Conservation (phyloP, 2,888 invertebrate genomes). For the Mechanitis messenoides region DNA sequence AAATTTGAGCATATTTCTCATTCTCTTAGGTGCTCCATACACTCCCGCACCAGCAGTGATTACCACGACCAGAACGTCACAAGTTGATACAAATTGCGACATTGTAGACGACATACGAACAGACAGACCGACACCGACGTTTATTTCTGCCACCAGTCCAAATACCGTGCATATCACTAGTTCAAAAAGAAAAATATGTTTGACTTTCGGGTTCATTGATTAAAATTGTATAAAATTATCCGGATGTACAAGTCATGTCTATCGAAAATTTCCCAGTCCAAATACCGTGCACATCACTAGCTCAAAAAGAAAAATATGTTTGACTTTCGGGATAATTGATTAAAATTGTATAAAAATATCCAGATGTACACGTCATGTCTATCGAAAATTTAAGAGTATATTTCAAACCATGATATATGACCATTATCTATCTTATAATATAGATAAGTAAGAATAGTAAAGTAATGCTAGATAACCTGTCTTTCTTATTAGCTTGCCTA, state of each 20-base stretch:
- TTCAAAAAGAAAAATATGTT: slow-evolving; percentile 22
- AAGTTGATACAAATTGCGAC: slow-evolving; percentile 74
- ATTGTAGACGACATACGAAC: slow-evolving; percentile 75
- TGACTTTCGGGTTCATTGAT: too few relatives aligned
- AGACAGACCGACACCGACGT: slow-evolving; percentile 69
- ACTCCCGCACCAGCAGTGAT: slow-evolving; percentile 70
- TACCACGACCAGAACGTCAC: slow-evolving; percentile 75
- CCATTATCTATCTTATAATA: too few relatives aligned
- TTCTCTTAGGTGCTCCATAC: slow-evolving; percentile 69
- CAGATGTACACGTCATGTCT: too few relatives aligned
- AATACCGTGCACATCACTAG: slow-evolving; percentile 63
- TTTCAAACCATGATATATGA: too few relatives aligned
- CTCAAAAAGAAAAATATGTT: slow-evolving; percentile 21
- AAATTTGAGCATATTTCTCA: slow-evolving; percentile 69
- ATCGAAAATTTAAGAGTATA: too few relatives aligned
- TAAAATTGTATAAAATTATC: too few relatives aligned
- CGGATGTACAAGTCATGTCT: too few relatives aligned
- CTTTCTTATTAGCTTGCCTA: too few relatives aligned
- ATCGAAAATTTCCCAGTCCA: slow-evolving; percentile 49
- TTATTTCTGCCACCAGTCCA: slow-evolving; percentile 74
- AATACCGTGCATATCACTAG: slow-evolving; percentile 63
- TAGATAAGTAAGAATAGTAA: too few relatives aligned
- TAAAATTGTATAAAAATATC: too few relatives aligned
- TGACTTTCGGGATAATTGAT: too few relatives aligned
- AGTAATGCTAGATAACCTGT: too few relatives aligned